Base-by-base conservation (phyloP, 2,113 vertebrate genomes). In the Passer domesticus region DNA sequence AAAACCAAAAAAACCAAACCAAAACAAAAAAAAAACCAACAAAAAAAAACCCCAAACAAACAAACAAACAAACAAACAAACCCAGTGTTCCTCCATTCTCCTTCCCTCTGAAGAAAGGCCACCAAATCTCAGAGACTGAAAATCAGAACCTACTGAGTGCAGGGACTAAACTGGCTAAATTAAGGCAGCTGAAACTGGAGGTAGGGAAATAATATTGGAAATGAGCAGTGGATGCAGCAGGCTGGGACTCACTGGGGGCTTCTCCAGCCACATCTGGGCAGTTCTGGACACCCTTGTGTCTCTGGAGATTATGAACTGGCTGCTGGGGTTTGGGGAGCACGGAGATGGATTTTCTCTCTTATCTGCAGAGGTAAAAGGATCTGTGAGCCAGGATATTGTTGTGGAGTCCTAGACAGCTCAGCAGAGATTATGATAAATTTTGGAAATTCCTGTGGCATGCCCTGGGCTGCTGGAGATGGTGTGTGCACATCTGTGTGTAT, bases 321-420 rank as follows among this genome's bases (percentile, higher is more conserved):
- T 69, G 77, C 31, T 0, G 0, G 25, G 9, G 24, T 17, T 50
- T 12, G 6, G 21, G 44, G 31, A 73, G 59, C 4, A 9, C n/a
- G 10, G 19, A 64, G 11, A 25, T 18, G n/a, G 20, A 19, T 15
- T 70, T 74, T 20, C 46, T 56, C 33, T 41, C 30, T 55, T 49
- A 16, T 37, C 24, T 52, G 39, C 46, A 53, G 49, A 46, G 35
- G 16, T 15, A 33, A 73, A 83, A 64, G 35, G 69, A 47, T 50
- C 11, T 4, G 0, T 39, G 35, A 27, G 12, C 60, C 16, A 27
- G 22, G 28, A 49, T 25, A n/a, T 0, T 50, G 25, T 5, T 79
- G 37, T 12, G 73, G 68, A 58, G 50, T 43, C 73, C 60, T 67
- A 7, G 91, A 28, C 12, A 66, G 66, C 62, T 84, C 72, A 75